Evolutionary conservation across 2,888 invertebrate genomes (phyloP).

Genomic region (Polymixis lichenea): DNA sequence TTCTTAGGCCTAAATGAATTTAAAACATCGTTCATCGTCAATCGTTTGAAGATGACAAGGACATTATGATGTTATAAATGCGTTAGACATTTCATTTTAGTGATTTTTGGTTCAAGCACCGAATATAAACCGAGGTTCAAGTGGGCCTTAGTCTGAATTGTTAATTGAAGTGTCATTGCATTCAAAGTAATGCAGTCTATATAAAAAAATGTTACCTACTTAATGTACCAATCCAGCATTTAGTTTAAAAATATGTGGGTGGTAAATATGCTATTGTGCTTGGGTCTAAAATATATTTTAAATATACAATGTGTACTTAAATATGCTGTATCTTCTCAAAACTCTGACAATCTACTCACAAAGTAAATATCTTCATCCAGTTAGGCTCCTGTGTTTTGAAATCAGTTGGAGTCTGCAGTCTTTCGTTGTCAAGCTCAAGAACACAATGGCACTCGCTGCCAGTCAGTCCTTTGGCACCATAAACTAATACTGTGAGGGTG

Average conservation of each 20-base stretch:
- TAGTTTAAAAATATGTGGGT: neutral
- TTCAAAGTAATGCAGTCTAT: neutral
- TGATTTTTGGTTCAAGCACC: too few species aligned
- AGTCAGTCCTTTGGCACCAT: conserved; percentile 94
- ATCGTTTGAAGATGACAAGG: neutral
- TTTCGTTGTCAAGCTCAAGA: conserved; percentile 96
- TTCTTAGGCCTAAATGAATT: neutral
- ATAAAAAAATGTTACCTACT: neutral
- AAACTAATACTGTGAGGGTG: conserved; percentile 97
- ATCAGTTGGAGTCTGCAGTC: conserved; percentile 98
- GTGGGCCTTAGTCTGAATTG: too few species aligned
- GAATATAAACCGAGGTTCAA: too few species aligned
- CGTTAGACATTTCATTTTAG: neutral
- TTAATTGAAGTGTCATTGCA: neutral
- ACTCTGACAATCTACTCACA: conserved; percentile 91
- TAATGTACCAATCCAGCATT: neutral
- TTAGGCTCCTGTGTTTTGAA: conserved; percentile 98
- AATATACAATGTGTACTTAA: neutral
- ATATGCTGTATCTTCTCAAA: too few species aligned
- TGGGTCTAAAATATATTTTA: neutral
- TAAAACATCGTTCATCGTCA: neutral
- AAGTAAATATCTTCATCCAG: conserved; percentile 99
- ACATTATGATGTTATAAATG: neutral
- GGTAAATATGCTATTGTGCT: neutral
- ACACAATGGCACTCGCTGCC: conserved; percentile 99